These are phyloP conservation scores for Lucilia cuprina DNA, from an alignment of 1,140 invertebrate species.

Conservation along the genomic window DNA sequence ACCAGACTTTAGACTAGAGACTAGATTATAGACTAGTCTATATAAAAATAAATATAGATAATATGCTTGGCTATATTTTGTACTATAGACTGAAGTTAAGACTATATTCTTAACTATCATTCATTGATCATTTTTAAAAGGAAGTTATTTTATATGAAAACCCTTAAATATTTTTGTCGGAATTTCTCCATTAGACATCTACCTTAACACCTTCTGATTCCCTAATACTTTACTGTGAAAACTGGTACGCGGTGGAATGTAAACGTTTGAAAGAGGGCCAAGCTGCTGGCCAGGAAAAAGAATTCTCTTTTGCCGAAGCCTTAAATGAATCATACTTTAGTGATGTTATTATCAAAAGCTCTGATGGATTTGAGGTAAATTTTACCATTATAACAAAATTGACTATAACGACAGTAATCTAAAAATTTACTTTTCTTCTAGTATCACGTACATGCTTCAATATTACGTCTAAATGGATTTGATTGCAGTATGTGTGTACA, in stretches of 20 bases:
- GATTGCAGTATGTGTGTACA: constrained; percentile 63
- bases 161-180: background rate
- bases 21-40: too few relatives aligned
- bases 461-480: constrained; percentile 67
- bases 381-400: constrained; percentile 3
- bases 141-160: too few relatives aligned
- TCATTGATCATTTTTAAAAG: too few relatives aligned
- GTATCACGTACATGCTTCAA: constrained; percentile 71
- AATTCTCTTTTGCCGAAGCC: constrained; percentile 69
- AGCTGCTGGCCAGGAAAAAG: constrained; percentile 58
- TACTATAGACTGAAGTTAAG: too few relatives aligned
- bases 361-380: constrained; percentile 47
- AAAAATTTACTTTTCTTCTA: constrained; percentile 47
- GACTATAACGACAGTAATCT: background rate
- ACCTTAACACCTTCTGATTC: constrained; percentile 65
- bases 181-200: constrained; percentile 54
- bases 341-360: constrained; percentile 66
- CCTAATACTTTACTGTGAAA: constrained; percentile 69
- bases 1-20: too few relatives aligned
- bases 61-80: too few relatives aligned
- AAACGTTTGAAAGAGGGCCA: constrained; percentile 65
- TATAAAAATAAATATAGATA: too few relatives aligned
- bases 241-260: constrained; percentile 71
- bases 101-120: too few relatives aligned
- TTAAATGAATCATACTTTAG: constrained; percentile 72